phyloP scores from a whole-genome alignment of 2,797 vertebrate species.

The Zonotrichia albicollis region DNA sequence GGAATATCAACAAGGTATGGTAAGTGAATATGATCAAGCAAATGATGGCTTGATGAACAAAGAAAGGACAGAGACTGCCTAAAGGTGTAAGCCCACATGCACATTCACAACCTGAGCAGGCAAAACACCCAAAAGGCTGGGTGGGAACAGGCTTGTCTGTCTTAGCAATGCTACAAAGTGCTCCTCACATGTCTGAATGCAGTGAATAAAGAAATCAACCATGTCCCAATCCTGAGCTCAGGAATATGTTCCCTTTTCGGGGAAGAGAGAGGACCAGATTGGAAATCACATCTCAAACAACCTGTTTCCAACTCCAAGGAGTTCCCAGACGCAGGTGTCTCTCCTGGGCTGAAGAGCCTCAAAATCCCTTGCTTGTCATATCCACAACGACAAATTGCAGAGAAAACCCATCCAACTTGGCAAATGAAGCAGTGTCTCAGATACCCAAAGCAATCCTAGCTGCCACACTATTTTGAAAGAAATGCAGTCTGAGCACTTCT shows the following conservation, averaged over 20 bases:
- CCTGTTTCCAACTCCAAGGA: neutral
- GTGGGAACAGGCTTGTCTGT: neutral
- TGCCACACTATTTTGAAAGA: neutral
- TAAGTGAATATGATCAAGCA: neutral
- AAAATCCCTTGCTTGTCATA: neutral
- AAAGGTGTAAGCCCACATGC: rapidly evolving
- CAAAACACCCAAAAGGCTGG: neutral
- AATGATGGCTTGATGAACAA: neutral
- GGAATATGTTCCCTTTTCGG: neutral
- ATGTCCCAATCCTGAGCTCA: neutral
- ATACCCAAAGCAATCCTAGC: neutral
- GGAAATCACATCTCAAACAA: neutral
- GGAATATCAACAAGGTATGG: neutral
- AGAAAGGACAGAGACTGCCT: neutral
- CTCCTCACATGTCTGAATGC: neutral
- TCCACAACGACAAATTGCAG: neutral
- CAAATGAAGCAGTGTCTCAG: neutral
- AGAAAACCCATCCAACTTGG: neutral
- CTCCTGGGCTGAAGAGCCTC: neutral
- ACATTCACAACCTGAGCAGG: neutral
- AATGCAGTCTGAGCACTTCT: neutral
- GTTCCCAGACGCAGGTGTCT: neutral
- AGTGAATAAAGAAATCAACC: neutral
- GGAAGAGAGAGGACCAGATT: neutral
- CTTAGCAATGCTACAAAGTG: neutral